A percentile compares a stretch with the other conserved stretches of the same genome.
These are phyloP conservation scores for Chaetorhynchus papuensis DNA, from an alignment of 2,113 vertebrate species.

Conservation along the genomic window DNA sequence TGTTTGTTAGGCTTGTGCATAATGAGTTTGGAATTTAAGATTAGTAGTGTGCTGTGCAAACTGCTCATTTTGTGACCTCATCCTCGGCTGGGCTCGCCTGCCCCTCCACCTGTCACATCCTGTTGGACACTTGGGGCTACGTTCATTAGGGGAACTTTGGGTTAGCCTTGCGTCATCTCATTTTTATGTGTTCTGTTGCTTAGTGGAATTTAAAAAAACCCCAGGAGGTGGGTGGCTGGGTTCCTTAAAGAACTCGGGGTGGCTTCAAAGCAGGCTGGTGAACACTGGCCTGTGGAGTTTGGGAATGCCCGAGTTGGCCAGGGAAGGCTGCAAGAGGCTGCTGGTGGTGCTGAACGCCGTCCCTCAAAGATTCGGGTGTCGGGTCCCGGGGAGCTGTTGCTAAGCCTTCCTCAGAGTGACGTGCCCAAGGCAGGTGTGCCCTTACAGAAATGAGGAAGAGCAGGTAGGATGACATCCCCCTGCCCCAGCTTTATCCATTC, in stretches of 20 bases:
- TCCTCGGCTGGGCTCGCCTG: not conserved
- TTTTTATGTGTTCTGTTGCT: slow-evolving; percentile 4
- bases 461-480: not conserved
- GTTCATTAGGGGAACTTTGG: not conserved
- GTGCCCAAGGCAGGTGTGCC: not conserved
- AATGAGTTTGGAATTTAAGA: slow-evolving; percentile 54
- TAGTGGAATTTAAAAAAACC: not conserved
- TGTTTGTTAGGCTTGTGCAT: slow-evolving; percentile 35
- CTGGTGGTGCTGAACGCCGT: not conserved
- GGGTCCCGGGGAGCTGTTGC: not conserved
- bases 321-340: not conserved
- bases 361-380: not conserved
- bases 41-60: slow-evolving; percentile 21
- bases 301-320: not conserved
- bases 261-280: not conserved
- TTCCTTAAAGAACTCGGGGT: not conserved
- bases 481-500: not conserved
- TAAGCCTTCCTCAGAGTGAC: not conserved
- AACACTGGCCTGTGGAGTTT: not conserved
- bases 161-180: slow-evolving; percentile 7
- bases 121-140: slow-evolving; percentile 46
- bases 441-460: not conserved
- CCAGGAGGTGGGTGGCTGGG: not conserved
- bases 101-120: slow-evolving; percentile 49
- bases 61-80: slow-evolving; percentile 32